Percentiles rank a stretch among this genome's conserved stretches.
These are phyloP conservation scores for Agrotis ipsilon DNA, from an alignment of 2,888 invertebrate species.

Conservation along the genomic window DNA sequence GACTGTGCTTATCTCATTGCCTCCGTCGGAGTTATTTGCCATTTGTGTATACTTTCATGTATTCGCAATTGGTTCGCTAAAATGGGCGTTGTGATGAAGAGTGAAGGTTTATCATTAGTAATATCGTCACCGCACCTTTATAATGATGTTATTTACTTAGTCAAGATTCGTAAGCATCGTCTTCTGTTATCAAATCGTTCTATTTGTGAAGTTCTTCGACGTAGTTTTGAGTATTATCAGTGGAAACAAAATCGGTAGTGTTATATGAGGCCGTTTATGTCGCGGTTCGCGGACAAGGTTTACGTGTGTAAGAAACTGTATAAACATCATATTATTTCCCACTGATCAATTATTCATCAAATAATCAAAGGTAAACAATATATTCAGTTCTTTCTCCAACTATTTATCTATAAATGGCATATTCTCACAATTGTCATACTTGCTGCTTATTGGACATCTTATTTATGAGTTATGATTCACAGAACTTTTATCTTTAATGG, in stretches of 20 bases:
- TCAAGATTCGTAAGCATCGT: constrained; percentile 47
- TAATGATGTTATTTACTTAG: constrained; percentile 63
- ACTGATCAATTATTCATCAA: constrained; percentile 1
- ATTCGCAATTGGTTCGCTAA: constrained; percentile 62
- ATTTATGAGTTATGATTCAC: constrained; percentile 19
- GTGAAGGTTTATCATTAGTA: constrained; percentile 80
- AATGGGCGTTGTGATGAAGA: constrained; percentile 86
- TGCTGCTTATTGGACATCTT: constrained; percentile 2
- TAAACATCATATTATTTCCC: constrained; percentile 4
- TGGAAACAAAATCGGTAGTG: constrained; percentile 13
- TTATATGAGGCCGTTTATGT: constrained; percentile 20
- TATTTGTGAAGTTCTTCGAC: constrained; percentile 22
- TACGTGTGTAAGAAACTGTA: constrained; percentile 17
- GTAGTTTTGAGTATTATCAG: constrained; percentile 16
- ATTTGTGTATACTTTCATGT: constrained; percentile 25
- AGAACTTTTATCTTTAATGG: neutral
- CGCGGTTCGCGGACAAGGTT: constrained; percentile 2
- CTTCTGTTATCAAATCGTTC: constrained; percentile 38
- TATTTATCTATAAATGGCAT: neutral
- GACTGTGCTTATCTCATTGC: constrained; percentile 20
- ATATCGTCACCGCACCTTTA: constrained; percentile 75
- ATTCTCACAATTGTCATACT: constrained; percentile 34
- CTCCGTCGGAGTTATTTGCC: constrained; percentile 13
- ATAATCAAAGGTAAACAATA: constrained; percentile 36
- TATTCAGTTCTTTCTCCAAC: constrained; percentile 23